phyloP scores from a whole-genome alignment of 1,140 invertebrate species.

The Apis dorsata region DNA sequence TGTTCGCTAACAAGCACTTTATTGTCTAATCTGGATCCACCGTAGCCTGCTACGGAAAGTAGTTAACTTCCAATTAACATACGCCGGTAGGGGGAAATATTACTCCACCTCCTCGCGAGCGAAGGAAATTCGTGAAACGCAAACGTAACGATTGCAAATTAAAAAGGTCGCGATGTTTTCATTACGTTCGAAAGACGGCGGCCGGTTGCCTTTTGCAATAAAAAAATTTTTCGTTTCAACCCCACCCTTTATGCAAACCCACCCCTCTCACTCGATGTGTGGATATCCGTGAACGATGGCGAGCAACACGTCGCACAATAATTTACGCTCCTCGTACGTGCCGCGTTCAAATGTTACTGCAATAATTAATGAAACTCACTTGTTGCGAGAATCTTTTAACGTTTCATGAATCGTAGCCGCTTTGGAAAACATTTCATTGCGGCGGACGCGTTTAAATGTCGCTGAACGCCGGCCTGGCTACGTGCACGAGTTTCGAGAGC shows the following conservation, averaged over 20 bases:
- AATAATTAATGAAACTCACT: conserved; percentile 51
- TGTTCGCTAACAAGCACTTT: conserved; percentile 57
- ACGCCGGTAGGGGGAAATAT: conserved; percentile 10
- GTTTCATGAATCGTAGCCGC: conserved; percentile 43
- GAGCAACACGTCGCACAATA: conserved; percentile 30
- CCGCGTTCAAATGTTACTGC: conserved; percentile 31
- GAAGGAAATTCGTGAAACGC: background rate
- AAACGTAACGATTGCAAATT: conserved; percentile 9
- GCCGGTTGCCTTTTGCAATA: background rate
- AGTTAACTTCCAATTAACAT: conserved; percentile 53
- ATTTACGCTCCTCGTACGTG: conserved; percentile 40
- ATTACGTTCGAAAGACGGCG: conserved; percentile 22
- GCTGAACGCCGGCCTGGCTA: too few relatives aligned
- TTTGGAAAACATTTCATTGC: conserved; percentile 39
- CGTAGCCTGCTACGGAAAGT: conserved; percentile 37
- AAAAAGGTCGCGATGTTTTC: conserved; percentile 10
- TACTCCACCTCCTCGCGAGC: background rate
- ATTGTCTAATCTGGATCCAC: conserved; percentile 40
- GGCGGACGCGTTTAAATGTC: conserved; percentile 24
- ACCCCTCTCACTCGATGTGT: background rate
- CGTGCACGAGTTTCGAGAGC: background rate
- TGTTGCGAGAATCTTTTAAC: conserved; percentile 49
- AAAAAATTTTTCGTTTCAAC: conserved; percentile 18
- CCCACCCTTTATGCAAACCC: background rate
- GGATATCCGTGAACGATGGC: conserved; percentile 3